These are phyloP conservation scores for Chaunax sp. DNA, from an alignment of 2,797 vertebrate genomes.

Conservation along the genomic window DNA sequence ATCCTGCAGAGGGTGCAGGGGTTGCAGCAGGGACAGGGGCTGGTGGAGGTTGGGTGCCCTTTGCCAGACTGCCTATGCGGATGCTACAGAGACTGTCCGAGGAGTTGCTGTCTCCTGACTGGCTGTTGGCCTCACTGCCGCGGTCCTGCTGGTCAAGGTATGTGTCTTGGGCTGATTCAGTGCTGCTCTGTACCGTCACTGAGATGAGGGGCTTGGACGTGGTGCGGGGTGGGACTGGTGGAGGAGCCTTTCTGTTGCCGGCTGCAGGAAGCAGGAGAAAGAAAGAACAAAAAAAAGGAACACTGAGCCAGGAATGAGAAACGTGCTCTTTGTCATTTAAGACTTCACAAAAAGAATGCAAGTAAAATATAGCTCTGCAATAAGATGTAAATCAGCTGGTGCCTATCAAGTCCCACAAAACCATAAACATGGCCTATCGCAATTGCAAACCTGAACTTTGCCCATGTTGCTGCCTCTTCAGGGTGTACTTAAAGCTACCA, in stretches of 20 bases:
- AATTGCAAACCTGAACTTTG: slow-evolving; percentile 57
- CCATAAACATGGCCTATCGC: slow-evolving; percentile 38
- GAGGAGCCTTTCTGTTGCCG: slow-evolving; percentile 90
- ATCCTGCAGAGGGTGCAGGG: slow-evolving; percentile 76
- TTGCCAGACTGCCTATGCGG: slow-evolving; percentile 90
- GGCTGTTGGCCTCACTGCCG: slow-evolving; percentile 95
- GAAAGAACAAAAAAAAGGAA: background rate
- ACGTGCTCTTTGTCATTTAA: background rate
- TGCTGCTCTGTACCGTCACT: slow-evolving; percentile 98
- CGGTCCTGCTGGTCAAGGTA: slow-evolving; percentile 96
- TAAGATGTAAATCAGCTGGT: slow-evolving; percentile 5
- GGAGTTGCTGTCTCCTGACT: slow-evolving; percentile 96
- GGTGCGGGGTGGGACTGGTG: slow-evolving; percentile 94
- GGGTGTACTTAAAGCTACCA: slow-evolving; percentile 16
- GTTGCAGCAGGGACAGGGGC: slow-evolving; percentile 40
- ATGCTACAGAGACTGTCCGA: slow-evolving; percentile 98
- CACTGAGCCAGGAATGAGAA: background rate
- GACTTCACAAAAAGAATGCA: background rate
- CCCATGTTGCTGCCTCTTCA: slow-evolving; percentile 43
- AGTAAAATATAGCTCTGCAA: background rate
- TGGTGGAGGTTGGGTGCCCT: slow-evolving; percentile 71
- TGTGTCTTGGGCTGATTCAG: slow-evolving; percentile 97
- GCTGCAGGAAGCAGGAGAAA: slow-evolving; percentile 70
- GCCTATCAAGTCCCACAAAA: slow-evolving; percentile 7
- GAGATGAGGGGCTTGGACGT: slow-evolving; percentile 97